Conservation (phyloP, 1,140 invertebrate species). For the Leptopilina boulardi region DNA sequence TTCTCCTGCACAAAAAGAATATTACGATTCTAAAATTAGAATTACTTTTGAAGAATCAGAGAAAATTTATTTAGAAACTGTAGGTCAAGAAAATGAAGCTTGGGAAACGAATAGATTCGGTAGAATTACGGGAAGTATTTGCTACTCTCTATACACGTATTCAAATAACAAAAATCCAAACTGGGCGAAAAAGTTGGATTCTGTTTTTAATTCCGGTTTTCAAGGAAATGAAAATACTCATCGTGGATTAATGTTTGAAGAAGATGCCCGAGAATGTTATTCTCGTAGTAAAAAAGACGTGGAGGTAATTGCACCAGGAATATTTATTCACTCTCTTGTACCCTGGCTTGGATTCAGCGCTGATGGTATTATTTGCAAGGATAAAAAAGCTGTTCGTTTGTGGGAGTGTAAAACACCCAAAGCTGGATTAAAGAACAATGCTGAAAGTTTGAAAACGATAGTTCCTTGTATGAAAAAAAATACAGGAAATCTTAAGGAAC, state of each 20-base stretch:
- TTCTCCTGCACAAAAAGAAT: no score
- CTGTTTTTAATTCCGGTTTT: conserved; percentile 23
- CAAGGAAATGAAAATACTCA: conserved; percentile 8
- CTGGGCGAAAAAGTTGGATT: conserved; percentile 4
- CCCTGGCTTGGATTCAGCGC: conserved; percentile 29
- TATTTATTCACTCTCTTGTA: conserved; percentile 5
- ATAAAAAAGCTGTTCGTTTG: no score
- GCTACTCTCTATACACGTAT: conserved; percentile 9
- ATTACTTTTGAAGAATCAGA: conserved; percentile 13
- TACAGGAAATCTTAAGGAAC: no score
- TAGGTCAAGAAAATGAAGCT: conserved; percentile 3
- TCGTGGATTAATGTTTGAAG: background rate
- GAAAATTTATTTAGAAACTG: conserved; percentile 3
- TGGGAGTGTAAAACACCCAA: no score
- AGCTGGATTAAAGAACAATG: no score
- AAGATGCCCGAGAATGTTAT: conserved; percentile 10
- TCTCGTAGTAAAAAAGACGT: background rate
- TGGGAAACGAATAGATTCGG: conserved; percentile 14
- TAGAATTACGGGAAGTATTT: conserved; percentile 25
- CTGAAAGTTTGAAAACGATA: no score
- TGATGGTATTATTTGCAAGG: background rate
- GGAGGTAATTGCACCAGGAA: conserved; percentile 5
- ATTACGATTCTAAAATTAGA: conserved; percentile 12
- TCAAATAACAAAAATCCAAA: conserved; percentile 15
- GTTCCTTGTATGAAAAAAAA: no score